phyloP scores from a whole-genome alignment of 2,113 vertebrate species.

The Catharus minimus region DNA sequence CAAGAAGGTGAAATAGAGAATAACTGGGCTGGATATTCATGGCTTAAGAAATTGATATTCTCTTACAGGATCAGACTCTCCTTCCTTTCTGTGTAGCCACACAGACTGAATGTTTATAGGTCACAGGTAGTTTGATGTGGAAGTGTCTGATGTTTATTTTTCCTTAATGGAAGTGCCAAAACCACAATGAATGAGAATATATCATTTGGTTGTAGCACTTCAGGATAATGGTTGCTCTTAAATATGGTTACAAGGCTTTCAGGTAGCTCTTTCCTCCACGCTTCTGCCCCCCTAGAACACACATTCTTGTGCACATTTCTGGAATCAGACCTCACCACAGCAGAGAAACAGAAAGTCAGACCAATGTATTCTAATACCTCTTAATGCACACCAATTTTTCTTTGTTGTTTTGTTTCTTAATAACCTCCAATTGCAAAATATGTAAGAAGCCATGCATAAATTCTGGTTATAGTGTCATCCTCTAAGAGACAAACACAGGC shows the following conservation, averaged over 20 bases:
- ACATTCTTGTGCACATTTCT: not conserved
- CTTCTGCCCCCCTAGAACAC: not conserved
- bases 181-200: not conserved
- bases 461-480: not conserved
- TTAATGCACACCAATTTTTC: not conserved
- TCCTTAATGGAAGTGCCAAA: not conserved
- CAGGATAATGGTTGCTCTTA: not conserved
- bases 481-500: not conserved
- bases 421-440: conserved; percentile 29
- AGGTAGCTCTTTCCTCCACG: not conserved
- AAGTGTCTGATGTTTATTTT: not conserved
- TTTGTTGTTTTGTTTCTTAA: conserved; percentile 17
- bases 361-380: conserved; percentile 30
- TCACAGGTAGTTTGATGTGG: not conserved
- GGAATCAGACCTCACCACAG: not conserved
- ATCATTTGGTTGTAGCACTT: not conserved
- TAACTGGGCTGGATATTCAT: not conserved
- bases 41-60: not conserved
- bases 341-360: not conserved
- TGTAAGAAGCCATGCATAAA: not conserved
- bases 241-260: not conserved
- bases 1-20: not conserved
- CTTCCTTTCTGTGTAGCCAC: not conserved
- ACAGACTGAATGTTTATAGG: not conserved
- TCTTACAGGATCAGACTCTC: not conserved